Evolutionary conservation across 2,113 vertebrate genomes (phyloP), one percentile per base, ranked within the genome.

Genomic region (Tretioscincus oriximinensis): DNA sequence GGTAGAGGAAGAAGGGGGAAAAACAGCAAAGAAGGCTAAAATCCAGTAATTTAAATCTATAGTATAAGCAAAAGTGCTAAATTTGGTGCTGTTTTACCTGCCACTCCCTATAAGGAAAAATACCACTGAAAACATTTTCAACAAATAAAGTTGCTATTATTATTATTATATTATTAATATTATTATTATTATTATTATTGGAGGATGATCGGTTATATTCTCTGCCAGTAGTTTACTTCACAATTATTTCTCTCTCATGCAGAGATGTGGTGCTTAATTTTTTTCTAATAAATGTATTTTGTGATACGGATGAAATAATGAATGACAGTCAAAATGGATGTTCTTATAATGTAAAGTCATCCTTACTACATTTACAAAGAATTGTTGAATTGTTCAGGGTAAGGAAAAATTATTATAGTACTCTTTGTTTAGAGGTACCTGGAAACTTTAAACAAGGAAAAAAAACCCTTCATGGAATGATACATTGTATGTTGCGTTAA

Each of bases 1-100:
- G 98, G 97, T 94, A 97, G 95, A 93, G 93, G 93, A 96, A 94
- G 96, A 96, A 93, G 96, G 94, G 93, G 93, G 49, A 94, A 99
- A 96, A 97, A 93, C 96, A 88, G 95, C 95, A 87, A 98, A 95
- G 96, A 98, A 96, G 95, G 93, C 90, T 91, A 97, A 96, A 82
- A 41, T 0, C 78, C 4, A 60, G 75, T 73, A 45, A 28, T 87
- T 87, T 81, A 83, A 89, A 31, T 47, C 80, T 80, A 81, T 88
- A 87, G 88, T 91, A 92, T 83, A 93, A 85, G 87, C 85, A 86
- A 77, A 89, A 91, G 77, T 84, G 73, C 92, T 88, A 73, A 60
- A 84, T 82, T 84, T 91, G 95, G 95, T 96, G 95, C 95, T 95
- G 93, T 77, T 92, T 90, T 91, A 90, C 81, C 90, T 90, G 91